A percentile compares a stretch with the other conserved stretches of the same genome.
Conservation (phyloP, 2,888 invertebrate genomes). For the Venustoraphidia nigricollis region DNA sequence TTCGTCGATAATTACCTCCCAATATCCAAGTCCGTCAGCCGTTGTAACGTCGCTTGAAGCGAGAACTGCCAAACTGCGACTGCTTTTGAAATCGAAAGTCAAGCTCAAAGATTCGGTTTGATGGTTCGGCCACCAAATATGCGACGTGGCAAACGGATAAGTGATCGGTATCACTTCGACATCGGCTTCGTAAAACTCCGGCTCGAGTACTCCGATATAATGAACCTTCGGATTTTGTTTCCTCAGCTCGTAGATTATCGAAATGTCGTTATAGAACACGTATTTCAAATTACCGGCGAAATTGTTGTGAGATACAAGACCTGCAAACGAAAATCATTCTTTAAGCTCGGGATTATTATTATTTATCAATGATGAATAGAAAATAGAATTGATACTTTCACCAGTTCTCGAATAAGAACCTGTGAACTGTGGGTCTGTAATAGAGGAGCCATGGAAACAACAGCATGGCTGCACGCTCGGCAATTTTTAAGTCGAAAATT, state of each 20-base stretch:
- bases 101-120: slow-evolving; percentile 57
- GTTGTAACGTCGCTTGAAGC: slow-evolving; percentile 70
- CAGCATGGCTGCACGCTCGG: no score
- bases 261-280: slow-evolving; percentile 85
- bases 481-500: no score
- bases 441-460: no score
- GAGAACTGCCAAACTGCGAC: slow-evolving; percentile 66
- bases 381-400: no score
- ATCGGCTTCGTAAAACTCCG: slow-evolving; percentile 70
- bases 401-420: no score
- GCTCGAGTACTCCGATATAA: slow-evolving; percentile 59
- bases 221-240: slow-evolving; percentile 75
- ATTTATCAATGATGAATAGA: no score
- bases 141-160: slow-evolving; percentile 79
- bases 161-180: slow-evolving; percentile 82
- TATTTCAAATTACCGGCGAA: slow-evolving; percentile 83
- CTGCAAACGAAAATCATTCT: not conserved
- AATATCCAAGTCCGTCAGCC: slow-evolving; percentile 60
- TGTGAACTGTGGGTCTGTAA: no score
- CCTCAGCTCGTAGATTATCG: slow-evolving; percentile 76
- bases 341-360: no score
- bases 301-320: slow-evolving; percentile 42
- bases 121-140: slow-evolving; percentile 78
- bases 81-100: slow-evolving; percentile 77
- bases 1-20: slow-evolving; percentile 44